Evolutionary conservation across 2,113 vertebrate genomes (phyloP), one percentile per base, ranked within the genome.

Genomic region (Scortum barcoo): DNA sequence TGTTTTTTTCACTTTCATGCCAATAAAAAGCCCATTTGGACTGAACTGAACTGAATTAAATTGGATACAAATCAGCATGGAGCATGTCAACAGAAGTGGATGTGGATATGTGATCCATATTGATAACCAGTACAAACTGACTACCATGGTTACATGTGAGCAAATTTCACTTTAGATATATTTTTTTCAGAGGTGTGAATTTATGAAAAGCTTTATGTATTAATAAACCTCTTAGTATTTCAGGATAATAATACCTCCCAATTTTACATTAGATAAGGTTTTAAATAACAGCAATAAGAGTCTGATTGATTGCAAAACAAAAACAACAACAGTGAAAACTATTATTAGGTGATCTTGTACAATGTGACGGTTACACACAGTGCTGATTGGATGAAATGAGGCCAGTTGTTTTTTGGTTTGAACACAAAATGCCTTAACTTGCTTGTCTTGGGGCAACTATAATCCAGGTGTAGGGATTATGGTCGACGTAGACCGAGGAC

Each of bases 381-480:
- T 56, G 17, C 40, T 80, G 61, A 85, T 54, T 68, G 38, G 46
- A 44, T 65, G 16, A 83, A 83, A 77, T 22, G 40, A 36, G 71
- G 11, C n/a, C 51, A 48, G 16, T 74, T 80, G 48, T 85, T 76
- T 54, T 79, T 79, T 86, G 60, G 36, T 77, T 38, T 58, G 56
- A 78, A 61, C 65, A 42, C 54, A 73, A 66, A 83, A 77, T 72
- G 75, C 30, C 50, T 76, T 53, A 69, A 84, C 24, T 87, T 79
- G 69, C 78, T 86, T 85, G 17, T 92, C 72, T 89, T 68, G 16
- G 70, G 36, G 56, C 70, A 69, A 10, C 62, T 22, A 63, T 93
- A 93, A 93, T 94, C 91, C 86, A 89, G 70, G 74, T 83, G 66
- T 30, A 66, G 67, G 83, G 91, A 93, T 93, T 93, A 93, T 70